These are phyloP conservation scores for Acrocephalus kingi DNA, from an alignment of 2,113 vertebrate genomes.

Conservation along the genomic window DNA sequence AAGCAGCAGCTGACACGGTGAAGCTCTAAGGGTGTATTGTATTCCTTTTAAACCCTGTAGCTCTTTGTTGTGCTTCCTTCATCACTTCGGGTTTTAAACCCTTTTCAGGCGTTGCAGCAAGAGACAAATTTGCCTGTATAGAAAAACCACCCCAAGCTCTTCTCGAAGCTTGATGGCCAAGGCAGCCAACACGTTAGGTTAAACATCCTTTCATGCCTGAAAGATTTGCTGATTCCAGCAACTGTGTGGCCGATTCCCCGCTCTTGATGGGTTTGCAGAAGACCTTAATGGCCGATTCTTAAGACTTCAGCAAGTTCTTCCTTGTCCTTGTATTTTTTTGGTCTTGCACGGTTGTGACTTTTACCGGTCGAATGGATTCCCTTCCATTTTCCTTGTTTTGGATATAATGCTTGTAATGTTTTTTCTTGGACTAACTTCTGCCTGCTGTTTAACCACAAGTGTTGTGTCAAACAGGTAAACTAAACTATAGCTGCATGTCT, in stretches of 20 bases:
- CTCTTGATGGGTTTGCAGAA: not conserved
- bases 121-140: not conserved
- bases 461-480: not conserved
- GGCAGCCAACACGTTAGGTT: not conserved
- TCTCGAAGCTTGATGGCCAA: not conserved
- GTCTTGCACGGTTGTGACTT: not conserved
- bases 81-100: not conserved
- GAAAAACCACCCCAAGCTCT: not conserved
- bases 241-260: not conserved
- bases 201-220: not conserved
- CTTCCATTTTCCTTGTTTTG: not conserved
- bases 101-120: rapidly evolving
- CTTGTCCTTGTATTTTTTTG: not conserved
- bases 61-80: not conserved
- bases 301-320: not conserved
- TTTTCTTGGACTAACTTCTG: not conserved
- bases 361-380: not conserved
- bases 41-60: not conserved
- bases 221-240: not conserved
- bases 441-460: not conserved
- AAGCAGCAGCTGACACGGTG: not conserved
- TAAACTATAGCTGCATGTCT: rapidly evolving
- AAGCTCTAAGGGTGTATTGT: not conserved
- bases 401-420: not conserved
- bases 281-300: not conserved